A percentile compares a stretch with the other conserved stretches of the same genome.
Evolutionary conservation across 2,888 invertebrate genomes (phyloP).

Genomic region (Biston betularia): DNA sequence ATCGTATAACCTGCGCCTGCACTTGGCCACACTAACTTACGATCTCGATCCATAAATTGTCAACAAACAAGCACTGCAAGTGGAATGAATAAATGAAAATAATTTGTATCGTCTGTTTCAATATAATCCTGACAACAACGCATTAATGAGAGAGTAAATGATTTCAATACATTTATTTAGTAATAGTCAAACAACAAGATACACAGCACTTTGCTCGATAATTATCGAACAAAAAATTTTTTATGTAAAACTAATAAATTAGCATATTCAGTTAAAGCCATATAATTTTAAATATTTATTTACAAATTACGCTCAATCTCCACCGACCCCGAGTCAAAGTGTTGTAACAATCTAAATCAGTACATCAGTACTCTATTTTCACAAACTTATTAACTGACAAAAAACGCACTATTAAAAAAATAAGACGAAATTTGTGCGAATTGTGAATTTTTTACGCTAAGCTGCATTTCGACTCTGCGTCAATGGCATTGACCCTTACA

Average conservation of each 20-base stretch:
- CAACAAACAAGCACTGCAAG: constrained; percentile 77
- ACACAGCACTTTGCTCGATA: not conserved
- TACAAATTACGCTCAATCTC: too few species aligned
- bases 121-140: constrained; percentile 25
- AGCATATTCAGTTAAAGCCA: not conserved
- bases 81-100: constrained; percentile 75
- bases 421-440: too few species aligned
- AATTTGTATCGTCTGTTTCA: constrained; percentile 59
- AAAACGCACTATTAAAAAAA: too few species aligned
- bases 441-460: too few species aligned
- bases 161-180: not conserved
- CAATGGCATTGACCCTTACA: too few species aligned
- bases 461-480: too few species aligned
- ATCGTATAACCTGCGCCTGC: constrained; percentile 48
- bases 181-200: not conserved
- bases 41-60: constrained; percentile 77
- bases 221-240: not conserved
- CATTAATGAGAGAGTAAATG: not conserved
- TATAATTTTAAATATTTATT: too few species aligned
- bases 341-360: too few species aligned
- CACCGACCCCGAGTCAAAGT: too few species aligned
- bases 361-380: too few species aligned
- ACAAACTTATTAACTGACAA: too few species aligned
- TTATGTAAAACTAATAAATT: not conserved
- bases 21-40: constrained; percentile 51